Evolutionary conservation across 2,797 vertebrate species (phyloP).

Genomic region (Lithobates sylvaticus): DNA sequence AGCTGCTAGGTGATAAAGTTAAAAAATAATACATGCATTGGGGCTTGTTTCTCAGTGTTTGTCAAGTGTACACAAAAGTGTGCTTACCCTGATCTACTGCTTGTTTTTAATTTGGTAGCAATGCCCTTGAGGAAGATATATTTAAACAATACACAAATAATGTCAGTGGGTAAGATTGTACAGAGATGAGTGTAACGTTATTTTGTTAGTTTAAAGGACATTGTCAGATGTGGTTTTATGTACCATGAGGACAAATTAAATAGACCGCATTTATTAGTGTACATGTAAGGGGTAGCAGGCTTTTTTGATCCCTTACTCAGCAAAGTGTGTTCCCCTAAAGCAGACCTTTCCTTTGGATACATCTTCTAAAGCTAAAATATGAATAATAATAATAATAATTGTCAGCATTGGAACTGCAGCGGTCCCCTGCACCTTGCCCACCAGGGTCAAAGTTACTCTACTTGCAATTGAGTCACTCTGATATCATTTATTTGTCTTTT

Average conservation of each 20-base stretch:
- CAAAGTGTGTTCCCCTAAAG: too few relatives aligned
- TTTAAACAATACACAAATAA: slow-evolving; percentile 38
- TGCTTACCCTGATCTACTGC: slow-evolving; percentile 44
- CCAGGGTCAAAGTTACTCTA: too few relatives aligned
- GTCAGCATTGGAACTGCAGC: too few relatives aligned
- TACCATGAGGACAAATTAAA: background rate
- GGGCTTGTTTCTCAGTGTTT: slow-evolving; percentile 27
- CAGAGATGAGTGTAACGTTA: slow-evolving; percentile 44
- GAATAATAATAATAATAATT: too few relatives aligned
- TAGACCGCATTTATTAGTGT: background rate
- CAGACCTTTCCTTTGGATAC: too few relatives aligned
- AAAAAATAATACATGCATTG: slow-evolving; percentile 20
- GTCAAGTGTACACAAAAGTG: slow-evolving; percentile 46
- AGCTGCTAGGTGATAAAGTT: slow-evolving; percentile 43
- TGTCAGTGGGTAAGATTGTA: slow-evolving; percentile 29
- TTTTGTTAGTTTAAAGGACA: slow-evolving; percentile 63
- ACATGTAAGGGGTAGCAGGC: background rate
- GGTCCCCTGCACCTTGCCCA: too few relatives aligned
- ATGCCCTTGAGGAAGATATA: slow-evolving; percentile 28
- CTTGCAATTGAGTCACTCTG: too few relatives aligned
- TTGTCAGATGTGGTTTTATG: slow-evolving; percentile 54
- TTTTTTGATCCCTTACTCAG: too few relatives aligned
- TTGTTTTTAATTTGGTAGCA: slow-evolving; percentile 52
- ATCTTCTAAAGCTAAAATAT: too few relatives aligned
- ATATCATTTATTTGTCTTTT: too few relatives aligned